Base-by-base conservation (phyloP, 1,140 invertebrate species). In the Drosophila ironensis region DNA sequence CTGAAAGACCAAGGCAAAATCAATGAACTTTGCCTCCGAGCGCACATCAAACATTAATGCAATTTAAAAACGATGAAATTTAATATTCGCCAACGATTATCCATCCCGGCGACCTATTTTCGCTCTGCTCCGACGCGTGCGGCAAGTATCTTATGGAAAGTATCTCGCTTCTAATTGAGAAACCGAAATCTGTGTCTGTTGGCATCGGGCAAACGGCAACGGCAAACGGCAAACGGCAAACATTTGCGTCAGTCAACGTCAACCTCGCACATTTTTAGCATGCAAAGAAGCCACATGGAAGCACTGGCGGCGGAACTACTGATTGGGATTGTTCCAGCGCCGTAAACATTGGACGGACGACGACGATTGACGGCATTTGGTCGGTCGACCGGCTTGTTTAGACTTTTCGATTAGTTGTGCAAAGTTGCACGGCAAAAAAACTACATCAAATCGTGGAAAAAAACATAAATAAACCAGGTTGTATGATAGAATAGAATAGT, bases 321-420 rank as follows among this genome's bases (percentile, higher is more conserved):
- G 28, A 33, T 30, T 38, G 47, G 24, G 41, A 40, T 54, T 54
- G 30, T 38, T 46, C 41, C 60, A 27, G 46, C 24, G 48, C 54
- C 45, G 74, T 61, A 73, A 73, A 56, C 68, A 61, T 42, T 75
- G n/a, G 17, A n/a, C 28, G 37, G 33, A 52, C 27, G 27, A 30
- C 38, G 51, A 25, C 28, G 53, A 53, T 76, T 81, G 54, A 37
- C 30, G 38, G 52, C 35, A 46, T 48, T 9, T 47, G 37, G n/a
- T 40, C 20, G 37, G n/a, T 40, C 20, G 19, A 52, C 33, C 19
- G 28, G 33, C 44, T 20, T 78, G 56, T 59, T 77, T 59, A 53
- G 72, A 70, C 47, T 44, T 70, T 82, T 73, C 69, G 73, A 60
- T 82, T 77, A 52, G 57, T 64, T 66, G 48, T 69, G 11, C 28